These are phyloP conservation scores for Mesochorus sp. DNA, from an alignment of 2,888 invertebrate species.

Conservation along the genomic window DNA sequence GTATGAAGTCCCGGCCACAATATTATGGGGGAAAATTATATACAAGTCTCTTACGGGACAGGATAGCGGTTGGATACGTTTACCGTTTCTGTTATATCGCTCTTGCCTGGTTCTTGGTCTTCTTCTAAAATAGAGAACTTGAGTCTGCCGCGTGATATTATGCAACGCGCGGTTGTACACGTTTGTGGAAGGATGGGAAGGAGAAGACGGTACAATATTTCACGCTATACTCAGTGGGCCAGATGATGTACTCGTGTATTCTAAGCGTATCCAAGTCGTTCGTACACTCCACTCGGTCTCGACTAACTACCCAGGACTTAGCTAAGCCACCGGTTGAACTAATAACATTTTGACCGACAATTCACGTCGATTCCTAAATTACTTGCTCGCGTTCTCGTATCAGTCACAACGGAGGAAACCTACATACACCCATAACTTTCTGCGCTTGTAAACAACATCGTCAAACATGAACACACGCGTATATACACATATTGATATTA, in stretches of 20 bases:
- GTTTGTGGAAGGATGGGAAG: background rate
- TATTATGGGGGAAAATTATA: constrained; percentile 2
- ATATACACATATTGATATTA: background rate
- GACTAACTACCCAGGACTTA: background rate
- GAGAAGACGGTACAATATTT: constrained; percentile 18
- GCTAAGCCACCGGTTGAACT: constrained; percentile 17
- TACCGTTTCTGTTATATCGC: constrained; percentile 13
- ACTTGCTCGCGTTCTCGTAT: background rate
- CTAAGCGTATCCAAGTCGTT: background rate
- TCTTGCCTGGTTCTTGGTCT: background rate
- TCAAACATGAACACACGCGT: background rate
- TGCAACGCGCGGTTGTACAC: constrained; percentile 13
- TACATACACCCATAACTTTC: background rate
- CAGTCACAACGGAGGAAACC: background rate
- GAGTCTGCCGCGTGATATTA: constrained; percentile 23
- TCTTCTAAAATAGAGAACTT: constrained; percentile 15
- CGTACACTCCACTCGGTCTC: background rate
- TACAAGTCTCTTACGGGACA: constrained; percentile 2
- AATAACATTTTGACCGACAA: constrained; percentile 43
- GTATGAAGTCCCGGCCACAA: background rate
- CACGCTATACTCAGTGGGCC: background rate
- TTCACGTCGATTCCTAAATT: constrained; percentile 34
- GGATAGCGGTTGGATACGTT: background rate
- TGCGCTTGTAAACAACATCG: background rate
- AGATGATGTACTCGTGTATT: constrained; percentile 3